These are phyloP conservation scores for Bombyx mandarina DNA, from an alignment of 1,140 invertebrate species.

Conservation along the genomic window DNA sequence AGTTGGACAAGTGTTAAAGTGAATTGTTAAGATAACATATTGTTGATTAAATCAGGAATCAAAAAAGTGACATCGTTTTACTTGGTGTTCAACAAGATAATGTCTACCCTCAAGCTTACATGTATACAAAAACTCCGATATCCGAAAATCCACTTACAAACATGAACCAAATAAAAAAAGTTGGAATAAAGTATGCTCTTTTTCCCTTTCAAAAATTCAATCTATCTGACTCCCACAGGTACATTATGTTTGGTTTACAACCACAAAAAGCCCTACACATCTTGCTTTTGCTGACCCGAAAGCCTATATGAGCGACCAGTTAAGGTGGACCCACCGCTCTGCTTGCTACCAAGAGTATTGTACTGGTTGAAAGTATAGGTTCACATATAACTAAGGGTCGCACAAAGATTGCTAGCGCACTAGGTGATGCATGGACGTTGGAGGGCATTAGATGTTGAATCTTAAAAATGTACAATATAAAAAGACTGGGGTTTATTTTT, in stretches of 20 bases:
- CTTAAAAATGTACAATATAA: too few species aligned
- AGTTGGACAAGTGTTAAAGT: too few species aligned
- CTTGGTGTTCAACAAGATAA: too few species aligned
- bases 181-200: not conserved
- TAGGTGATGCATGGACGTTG: too few species aligned
- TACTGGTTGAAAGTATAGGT: not conserved
- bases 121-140: too few species aligned
- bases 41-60: too few species aligned
- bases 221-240: constrained; percentile 21
- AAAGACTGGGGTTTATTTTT: too few species aligned
- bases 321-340: constrained; percentile 9
- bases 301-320: constrained; percentile 18
- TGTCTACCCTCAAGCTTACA: too few species aligned
- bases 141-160: not conserved
- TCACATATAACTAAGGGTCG: constrained; percentile 11
- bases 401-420: too few species aligned
- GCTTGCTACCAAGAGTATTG: not conserved
- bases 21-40: too few species aligned
- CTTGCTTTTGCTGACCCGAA: constrained; percentile 21
- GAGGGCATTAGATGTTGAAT: too few species aligned
- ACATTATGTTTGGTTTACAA: constrained; percentile 14
- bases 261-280: constrained; percentile 17
- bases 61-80: too few species aligned
- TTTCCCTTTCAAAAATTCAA: constrained; percentile 16
- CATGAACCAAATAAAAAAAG: not conserved